Conservation (phyloP, 2,797 vertebrate species). For the Rhincodon typus region DNA sequence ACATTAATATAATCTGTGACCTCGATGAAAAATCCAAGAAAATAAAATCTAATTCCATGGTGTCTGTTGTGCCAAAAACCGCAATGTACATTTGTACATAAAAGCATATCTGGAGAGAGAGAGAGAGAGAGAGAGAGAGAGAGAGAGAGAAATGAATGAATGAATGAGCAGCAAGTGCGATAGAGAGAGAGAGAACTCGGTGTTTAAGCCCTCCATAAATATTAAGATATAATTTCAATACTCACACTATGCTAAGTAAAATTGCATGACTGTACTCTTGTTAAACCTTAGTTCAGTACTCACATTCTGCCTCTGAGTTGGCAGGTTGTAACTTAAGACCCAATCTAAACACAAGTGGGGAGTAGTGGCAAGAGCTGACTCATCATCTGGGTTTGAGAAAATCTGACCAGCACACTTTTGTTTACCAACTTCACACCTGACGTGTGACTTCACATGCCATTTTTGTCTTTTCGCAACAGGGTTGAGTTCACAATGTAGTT, state of each 20-base stretch:
- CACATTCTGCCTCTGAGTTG: background rate
- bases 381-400: background rate
- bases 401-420: background rate
- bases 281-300: background rate
- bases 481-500: background rate
- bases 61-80: background rate
- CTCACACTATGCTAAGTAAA: background rate
- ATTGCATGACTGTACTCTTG: background rate
- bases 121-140: background rate
- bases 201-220: background rate
- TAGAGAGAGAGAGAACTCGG: background rate
- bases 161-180: too few species aligned
- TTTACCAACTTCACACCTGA: background rate
- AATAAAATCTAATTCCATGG: background rate
- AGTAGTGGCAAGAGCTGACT: background rate
- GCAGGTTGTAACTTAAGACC: background rate
- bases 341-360: background rate
- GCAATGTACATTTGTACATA: background rate
- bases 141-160: background rate
- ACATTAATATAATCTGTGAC: background rate
- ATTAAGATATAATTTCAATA: background rate
- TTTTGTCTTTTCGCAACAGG: background rate
- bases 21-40: background rate
- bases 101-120: background rate
- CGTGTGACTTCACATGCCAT: background rate